Conservation (phyloP, 2,888 invertebrate genomes). For the Eupithecia centaureata region DNA sequence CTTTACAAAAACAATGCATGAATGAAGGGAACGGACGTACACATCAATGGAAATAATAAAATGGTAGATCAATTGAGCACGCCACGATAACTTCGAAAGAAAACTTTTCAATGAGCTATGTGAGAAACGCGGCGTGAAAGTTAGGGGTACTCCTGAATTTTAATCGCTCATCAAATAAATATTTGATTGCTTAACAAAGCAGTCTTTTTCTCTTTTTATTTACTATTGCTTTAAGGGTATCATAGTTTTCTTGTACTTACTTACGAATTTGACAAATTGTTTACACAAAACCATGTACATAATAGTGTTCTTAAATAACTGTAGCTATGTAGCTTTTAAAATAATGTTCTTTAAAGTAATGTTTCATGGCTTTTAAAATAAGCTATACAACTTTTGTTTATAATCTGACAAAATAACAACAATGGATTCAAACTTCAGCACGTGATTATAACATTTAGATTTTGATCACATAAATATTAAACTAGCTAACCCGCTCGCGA, state of each 20-base stretch:
- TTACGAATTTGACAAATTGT: neutral
- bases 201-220: neutral
- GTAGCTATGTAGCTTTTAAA: neutral
- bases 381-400: neutral
- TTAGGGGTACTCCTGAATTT: conserved; percentile 29
- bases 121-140: conserved; percentile 34
- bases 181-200: neutral
- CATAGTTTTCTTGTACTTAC: neutral
- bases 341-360: neutral
- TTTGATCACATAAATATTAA: no score
- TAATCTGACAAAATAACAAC: no score
- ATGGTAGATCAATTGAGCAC: conserved; percentile 9
- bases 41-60: conserved; percentile 25
- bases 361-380: neutral
- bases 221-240: neutral
- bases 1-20: conserved; percentile 7
- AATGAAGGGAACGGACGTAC: conserved; percentile 26
- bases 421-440: neutral
- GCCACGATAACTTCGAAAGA: conserved; percentile 19
- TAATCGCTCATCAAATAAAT: conserved; percentile 46
- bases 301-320: neutral
- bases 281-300: neutral
- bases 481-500: no score
- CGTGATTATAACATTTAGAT: neutral
- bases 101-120: conserved; percentile 41